Evolutionary conservation across 1,140 invertebrate species (phyloP), one percentile per base, ranked within the genome.

Genomic region (Ditylenchus dipsaci): DNA sequence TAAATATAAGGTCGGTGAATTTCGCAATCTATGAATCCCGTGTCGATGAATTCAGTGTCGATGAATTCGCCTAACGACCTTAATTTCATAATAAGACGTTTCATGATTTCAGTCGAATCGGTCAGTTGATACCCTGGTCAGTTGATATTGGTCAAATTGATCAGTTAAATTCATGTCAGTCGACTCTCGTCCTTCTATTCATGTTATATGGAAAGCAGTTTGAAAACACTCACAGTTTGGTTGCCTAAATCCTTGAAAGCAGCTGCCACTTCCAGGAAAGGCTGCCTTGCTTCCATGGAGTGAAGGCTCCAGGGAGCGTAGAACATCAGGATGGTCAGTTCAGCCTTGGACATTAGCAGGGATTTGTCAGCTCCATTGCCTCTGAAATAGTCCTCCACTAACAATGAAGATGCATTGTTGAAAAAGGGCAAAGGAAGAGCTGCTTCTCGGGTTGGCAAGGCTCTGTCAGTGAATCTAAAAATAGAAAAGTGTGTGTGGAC

Each of bases 261-360:
- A 15, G 38, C 38, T 7, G 72, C 72, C 21, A 72, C 56, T 26
- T 43, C 23, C 19, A 57, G 21, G 42, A 58, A 72, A 1, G 45
- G 29, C 17, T 57, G 26, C 49, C 63, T 66, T 33, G 72, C 72
- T 56, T 72, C 71, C 38, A 75, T 69, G 19, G 71, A 72, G 57
- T 72, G 73, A 42, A 72, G 65, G 65, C 71, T 72, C 71, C 71
- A 72, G 17, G 73, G 72, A 23, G 71, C 71, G 38, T 72, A 72
- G 71, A 75, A 72, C 72, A 72, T 75, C 15, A 69, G 60, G 33
- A 72, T 43, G 17, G 62, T 68, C 15, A 72, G 27, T 43, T 74
- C 71, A 21, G 71, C 71, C n/a, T 43, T 26, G 26, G 63, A 49
- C 38, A 66, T n/a, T 29, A 69, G 29, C 19, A 45, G 23, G 8